Percentiles rank a stretch among this genome's conserved stretches.
Evolutionary conservation across 2,113 vertebrate genomes (phyloP).

Genomic region (Melanerpes formicivorus): DNA sequence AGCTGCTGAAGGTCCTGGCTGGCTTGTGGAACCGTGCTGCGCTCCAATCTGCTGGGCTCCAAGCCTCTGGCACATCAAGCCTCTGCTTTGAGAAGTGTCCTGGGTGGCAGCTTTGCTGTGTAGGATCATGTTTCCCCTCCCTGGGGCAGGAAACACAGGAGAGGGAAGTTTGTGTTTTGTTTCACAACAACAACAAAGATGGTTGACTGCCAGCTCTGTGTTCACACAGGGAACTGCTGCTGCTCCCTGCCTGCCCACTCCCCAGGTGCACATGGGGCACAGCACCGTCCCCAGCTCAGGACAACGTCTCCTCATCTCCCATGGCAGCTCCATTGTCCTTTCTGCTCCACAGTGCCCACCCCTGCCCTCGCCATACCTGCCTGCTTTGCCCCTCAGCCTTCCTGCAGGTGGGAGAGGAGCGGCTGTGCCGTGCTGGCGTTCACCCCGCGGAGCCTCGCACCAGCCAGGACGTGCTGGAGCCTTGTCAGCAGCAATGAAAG

Average conservation of each 20-base stretch:
- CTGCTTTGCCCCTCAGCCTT: background rate
- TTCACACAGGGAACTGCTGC: background rate
- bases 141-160: background rate
- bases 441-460: background rate
- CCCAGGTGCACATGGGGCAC: background rate
- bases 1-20: background rate
- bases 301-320: background rate
- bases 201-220: background rate
- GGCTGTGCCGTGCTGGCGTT: background rate
- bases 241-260: background rate
- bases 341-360: background rate
- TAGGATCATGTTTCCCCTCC: slow-evolving; percentile 4
- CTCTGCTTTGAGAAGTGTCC: slow-evolving; percentile 2
- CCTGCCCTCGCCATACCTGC: background rate
- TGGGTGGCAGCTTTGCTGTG: background rate
- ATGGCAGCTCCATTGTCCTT: background rate
- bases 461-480: background rate
- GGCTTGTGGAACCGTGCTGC: background rate
- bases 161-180: background rate
- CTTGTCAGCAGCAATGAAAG: background rate
- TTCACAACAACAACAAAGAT: background rate
- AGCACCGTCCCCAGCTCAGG: background rate
- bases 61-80: background rate
- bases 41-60: background rate
- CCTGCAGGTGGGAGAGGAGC: background rate